Evolutionary conservation across 2,797 vertebrate genomes (phyloP), one percentile per base, ranked within the genome.

Genomic region (Cuniculus paca): DNA sequence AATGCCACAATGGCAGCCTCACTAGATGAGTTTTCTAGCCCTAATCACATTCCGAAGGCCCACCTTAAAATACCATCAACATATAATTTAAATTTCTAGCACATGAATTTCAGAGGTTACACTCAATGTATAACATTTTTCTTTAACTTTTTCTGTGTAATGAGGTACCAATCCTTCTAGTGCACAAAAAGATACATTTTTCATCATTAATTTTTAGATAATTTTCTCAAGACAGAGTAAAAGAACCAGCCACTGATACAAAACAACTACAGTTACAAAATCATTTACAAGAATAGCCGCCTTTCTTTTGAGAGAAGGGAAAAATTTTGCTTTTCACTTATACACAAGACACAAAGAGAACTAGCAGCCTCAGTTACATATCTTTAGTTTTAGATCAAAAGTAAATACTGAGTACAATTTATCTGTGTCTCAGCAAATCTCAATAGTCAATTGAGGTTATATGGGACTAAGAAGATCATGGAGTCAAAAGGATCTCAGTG

Each of bases 171-270:
- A 61, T 88, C 68, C 31, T 63, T 79, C 6, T 16, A 80, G 22
- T 80, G 48, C 8, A 81, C 12, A 88, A 84, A 56, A 78, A 75
- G 14, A 31, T 88, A n/a, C 70, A 75, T 63, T 78, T 95, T 94
- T 93, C 31, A 58, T 50, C 84, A 60, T 39, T 68, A 61, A 65
- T 72, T 5, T 56, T 28, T 0, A 28, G 31, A 75, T 11, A 5
- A 5, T 58, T 92, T 95, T 79, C 60, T 93, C 13, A 63, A 92
- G 81, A 77, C 13, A 92, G 56, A 72, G 70, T 45, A 34, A 80
- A 87, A 45, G 13, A 34, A 34, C 28, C 5, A 60, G 80, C 16
- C 68, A 74, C 12, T 81, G 39, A 34, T 10, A 65, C 5, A 87
- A 85, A 95, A 91, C 31, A 94, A 7, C 36, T 68, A 19, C 6